Conservation (phyloP, 1,140 invertebrate genomes). For the Apocrypta bakeri region DNA sequence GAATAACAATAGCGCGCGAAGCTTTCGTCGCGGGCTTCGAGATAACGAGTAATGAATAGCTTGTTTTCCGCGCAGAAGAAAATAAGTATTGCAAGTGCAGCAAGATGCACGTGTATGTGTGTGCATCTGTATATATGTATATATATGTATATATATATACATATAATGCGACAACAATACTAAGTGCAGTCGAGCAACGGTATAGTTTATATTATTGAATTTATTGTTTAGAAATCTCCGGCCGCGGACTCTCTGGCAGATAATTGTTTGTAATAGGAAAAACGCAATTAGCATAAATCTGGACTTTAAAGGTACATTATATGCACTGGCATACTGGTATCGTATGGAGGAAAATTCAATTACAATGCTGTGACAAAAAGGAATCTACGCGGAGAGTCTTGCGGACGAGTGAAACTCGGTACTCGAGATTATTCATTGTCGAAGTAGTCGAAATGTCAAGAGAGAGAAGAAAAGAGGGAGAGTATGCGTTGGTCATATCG, state of each 20-base stretch:
- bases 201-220: conserved; percentile 15
- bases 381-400: too few species aligned
- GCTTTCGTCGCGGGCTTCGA: conserved; percentile 37
- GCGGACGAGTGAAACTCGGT: neutral
- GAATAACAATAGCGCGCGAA: conserved; percentile 35
- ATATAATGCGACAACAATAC: too few species aligned
- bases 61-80: conserved; percentile 38
- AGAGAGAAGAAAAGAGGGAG: too few species aligned
- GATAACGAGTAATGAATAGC: conserved; percentile 37
- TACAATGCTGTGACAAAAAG: neutral
- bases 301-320: too few species aligned
- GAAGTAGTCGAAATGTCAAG: neutral
- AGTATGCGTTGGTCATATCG: conserved; percentile 13
- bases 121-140: too few species aligned
- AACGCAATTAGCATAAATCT: conserved; percentile 1
- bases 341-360: neutral
- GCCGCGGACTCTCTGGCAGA: neutral
- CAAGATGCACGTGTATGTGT: conserved; percentile 25
- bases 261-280: conserved; percentile 9
- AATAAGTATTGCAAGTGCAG: conserved; percentile 35
- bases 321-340: too few species aligned
- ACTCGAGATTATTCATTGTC: neutral
- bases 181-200: too few species aligned
- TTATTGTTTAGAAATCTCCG: conserved; percentile 31
- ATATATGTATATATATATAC: too few species aligned